phyloP scores from a whole-genome alignment of 2,888 invertebrate species.

The Digitonthophagus gazella region DNA sequence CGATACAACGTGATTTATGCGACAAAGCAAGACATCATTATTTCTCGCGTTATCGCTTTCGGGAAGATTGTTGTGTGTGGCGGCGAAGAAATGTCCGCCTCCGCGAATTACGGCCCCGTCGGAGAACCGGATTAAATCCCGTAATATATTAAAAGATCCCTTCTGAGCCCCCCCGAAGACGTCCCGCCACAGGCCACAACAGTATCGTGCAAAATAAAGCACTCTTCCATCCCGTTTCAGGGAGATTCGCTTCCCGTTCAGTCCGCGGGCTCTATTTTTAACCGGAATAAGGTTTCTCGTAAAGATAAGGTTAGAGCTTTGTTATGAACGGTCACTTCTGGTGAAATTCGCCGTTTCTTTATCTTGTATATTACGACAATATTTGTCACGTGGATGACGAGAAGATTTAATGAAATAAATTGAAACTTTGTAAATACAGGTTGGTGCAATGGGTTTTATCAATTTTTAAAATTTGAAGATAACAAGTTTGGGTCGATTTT shows the following conservation, averaged over 20 bases:
- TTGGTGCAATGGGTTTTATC: too few relatives aligned
- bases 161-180: slow-evolving; percentile 1
- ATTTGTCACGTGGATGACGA: too few relatives aligned
- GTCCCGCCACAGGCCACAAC: background rate
- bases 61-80: background rate
- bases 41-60: background rate
- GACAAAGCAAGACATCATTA: background rate
- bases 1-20: background rate
- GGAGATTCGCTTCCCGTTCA: background rate
- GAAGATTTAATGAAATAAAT: too few relatives aligned
- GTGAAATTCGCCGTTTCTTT: too few relatives aligned
- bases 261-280: background rate
- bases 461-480: too few relatives aligned
- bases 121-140: slow-evolving; percentile 15
- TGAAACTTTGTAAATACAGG: too few relatives aligned
- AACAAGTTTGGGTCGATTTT: too few relatives aligned
- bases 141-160: slow-evolving; percentile 14
- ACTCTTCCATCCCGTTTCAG: background rate
- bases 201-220: background rate
- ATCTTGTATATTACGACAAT: too few relatives aligned
- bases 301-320: background rate
- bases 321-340: background rate
- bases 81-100: background rate
- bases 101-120: slow-evolving; percentile 6
- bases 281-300: background rate